A percentile compares a stretch with the other conserved stretches of the same genome.
phyloP scores from a whole-genome alignment of 2,797 vertebrate species.

The Labeo calbasu region DNA sequence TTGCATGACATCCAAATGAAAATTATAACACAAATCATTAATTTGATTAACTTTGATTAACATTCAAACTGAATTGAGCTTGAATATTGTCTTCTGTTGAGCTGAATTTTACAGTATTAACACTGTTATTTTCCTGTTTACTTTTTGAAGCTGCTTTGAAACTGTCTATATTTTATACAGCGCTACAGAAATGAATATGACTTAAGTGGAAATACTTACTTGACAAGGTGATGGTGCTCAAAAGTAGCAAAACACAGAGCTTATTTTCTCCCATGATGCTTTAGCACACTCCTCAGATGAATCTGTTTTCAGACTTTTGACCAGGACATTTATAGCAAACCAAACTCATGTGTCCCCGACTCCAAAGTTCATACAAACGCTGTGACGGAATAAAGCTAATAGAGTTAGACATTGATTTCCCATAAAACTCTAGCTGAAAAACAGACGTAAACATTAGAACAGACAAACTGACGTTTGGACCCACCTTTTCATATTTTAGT shows the following conservation, averaged over 20 bases:
- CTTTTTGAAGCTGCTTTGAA: not conserved
- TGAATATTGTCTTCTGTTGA: too few relatives aligned
- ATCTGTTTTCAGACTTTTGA: conserved; percentile 57
- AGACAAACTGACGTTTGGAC: not conserved
- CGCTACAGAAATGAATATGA: not conserved
- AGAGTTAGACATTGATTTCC: conserved; percentile 1
- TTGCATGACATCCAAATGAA: not conserved
- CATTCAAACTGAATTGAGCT: not conserved
- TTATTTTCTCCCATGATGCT: conserved; percentile 85
- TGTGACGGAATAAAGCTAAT: conserved; percentile 76
- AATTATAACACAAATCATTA: not conserved
- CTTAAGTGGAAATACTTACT: conserved; percentile 80
- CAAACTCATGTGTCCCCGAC: conserved; percentile 38
- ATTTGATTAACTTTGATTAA: not conserved
- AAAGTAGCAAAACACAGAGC: conserved; percentile 82
- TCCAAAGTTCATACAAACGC: conserved; percentile 76
- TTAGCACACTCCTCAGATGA: conserved; percentile 66
- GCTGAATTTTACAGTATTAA: not conserved
- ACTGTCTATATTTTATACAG: not conserved
- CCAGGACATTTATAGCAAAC: conserved; percentile 70
- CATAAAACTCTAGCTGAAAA: not conserved
- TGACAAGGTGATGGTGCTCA: conserved; percentile 68
- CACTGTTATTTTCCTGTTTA: not conserved
- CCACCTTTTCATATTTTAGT: not conserved
- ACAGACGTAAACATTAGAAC: not conserved